These are phyloP conservation scores for Hypomecis atomaria DNA, from an alignment of 2,888 invertebrate species.

Conservation along the genomic window DNA sequence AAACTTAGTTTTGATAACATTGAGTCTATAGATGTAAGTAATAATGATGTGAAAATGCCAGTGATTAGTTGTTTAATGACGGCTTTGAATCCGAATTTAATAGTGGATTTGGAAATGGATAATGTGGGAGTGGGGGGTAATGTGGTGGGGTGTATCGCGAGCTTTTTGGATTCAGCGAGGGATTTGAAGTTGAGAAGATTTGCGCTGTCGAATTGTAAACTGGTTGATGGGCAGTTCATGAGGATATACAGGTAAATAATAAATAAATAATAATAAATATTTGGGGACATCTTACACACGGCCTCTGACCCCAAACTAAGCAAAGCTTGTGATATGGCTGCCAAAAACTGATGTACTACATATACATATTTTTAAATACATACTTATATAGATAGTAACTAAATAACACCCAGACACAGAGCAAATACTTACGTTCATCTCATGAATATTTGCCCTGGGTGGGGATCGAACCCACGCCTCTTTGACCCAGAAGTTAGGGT, in stretches of 20 bases:
- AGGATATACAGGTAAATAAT: constrained; percentile 81
- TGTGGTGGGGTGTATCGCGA: constrained; percentile 75
- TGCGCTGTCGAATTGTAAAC: constrained; percentile 84
- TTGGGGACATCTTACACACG: no score
- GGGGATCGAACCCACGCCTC: no score
- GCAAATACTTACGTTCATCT: no score
- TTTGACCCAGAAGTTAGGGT: no score
- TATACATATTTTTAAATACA: no score
- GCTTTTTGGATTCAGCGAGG: constrained; percentile 82
- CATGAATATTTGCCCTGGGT: no score
- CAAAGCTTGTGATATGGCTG: no score
- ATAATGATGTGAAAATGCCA: constrained; percentile 82
- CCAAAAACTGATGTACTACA: no score
- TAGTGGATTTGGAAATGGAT: constrained; percentile 83
- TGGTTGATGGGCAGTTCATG: constrained; percentile 86
- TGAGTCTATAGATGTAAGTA: constrained; percentile 86
- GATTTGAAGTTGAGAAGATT: constrained; percentile 79
- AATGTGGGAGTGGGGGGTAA: constrained; percentile 71
- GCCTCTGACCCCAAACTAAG: no score
- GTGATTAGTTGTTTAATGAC: constrained; percentile 80
- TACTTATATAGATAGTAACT: no score
- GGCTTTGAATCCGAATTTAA: constrained; percentile 81
- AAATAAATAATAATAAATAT: no score
- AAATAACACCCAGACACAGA: no score
- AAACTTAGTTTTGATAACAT: constrained; percentile 79